Conservation (phyloP, 2,113 vertebrate genomes). For the Spermophilus dauricus region DNA sequence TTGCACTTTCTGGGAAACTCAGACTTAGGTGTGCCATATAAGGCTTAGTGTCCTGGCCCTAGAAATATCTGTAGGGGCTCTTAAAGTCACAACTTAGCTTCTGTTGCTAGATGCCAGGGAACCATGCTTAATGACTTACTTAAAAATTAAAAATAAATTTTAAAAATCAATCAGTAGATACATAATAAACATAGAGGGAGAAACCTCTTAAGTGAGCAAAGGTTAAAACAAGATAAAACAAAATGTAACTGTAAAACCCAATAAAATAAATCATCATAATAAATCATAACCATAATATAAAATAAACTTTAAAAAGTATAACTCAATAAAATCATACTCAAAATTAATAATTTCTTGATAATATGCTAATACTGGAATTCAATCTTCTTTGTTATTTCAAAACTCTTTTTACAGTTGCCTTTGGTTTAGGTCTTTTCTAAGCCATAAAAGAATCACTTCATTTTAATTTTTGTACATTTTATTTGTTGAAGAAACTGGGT, state of each 20-base stretch:
- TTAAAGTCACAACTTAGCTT: not conserved
- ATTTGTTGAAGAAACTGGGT: constrained; percentile 36
- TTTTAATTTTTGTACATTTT: not conserved
- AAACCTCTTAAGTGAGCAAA: not conserved
- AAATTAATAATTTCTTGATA: not conserved
- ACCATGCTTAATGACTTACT: not conserved
- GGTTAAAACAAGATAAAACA: not conserved
- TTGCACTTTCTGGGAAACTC: not conserved
- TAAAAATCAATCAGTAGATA: not conserved
- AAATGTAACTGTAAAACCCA: not conserved
- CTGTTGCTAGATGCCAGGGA: not conserved
- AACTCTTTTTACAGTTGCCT: not conserved
- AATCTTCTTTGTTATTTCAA: not conserved
- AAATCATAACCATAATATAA: not conserved
- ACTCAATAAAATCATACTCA: not conserved
- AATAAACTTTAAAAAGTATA: not conserved
- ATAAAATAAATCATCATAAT: not conserved
- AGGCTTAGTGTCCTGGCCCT: not conserved
- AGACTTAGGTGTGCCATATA: not conserved
- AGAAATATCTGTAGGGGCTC: not conserved
- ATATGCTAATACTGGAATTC: not conserved
- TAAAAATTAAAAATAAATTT: not conserved
- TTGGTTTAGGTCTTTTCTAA: not conserved
- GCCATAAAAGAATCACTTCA: not conserved
- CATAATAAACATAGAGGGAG: not conserved